Evolutionary conservation across 2,888 invertebrate genomes (phyloP).

Genomic region (Lasioglossum zephyrum): DNA sequence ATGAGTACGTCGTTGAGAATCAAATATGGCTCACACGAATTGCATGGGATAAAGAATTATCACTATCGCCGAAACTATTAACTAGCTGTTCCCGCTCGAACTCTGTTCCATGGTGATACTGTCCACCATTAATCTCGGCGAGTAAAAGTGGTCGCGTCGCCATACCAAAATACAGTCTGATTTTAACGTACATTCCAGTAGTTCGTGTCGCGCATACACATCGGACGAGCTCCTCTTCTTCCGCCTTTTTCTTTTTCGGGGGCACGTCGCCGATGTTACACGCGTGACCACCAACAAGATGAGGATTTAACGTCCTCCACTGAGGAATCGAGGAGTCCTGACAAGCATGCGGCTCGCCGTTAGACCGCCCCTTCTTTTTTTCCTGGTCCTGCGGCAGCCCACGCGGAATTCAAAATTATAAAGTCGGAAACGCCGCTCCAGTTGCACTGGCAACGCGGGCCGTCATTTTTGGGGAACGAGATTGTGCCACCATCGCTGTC

Average conservation of each 20-base stretch:
- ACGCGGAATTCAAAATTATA: conserved; percentile 51
- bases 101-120: neutral
- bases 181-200: conserved; percentile 48
- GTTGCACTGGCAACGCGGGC: conserved; percentile 4
- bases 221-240: neutral
- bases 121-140: neutral
- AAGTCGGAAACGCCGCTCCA: conserved; percentile 9
- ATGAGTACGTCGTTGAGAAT: neutral
- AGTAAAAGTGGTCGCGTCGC: conserved; percentile 29
- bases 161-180: conserved; percentile 17
- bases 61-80: neutral
- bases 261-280: conserved; percentile 24
- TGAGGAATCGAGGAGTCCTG: conserved; percentile 57
- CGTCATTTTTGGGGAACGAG: conserved; percentile 15
- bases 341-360: conserved; percentile 27
- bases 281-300: conserved; percentile 55
- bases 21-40: neutral
- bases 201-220: conserved; percentile 54
- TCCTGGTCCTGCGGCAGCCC: conserved; percentile 30
- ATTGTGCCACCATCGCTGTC: conserved; percentile 37
- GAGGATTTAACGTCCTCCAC: conserved; percentile 53
- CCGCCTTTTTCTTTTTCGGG: neutral
- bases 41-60: neutral
- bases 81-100: neutral
- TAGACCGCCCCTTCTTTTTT: neutral